phyloP scores from a whole-genome alignment of 2,797 vertebrate species.

The Hoplostethus mediterraneus region DNA sequence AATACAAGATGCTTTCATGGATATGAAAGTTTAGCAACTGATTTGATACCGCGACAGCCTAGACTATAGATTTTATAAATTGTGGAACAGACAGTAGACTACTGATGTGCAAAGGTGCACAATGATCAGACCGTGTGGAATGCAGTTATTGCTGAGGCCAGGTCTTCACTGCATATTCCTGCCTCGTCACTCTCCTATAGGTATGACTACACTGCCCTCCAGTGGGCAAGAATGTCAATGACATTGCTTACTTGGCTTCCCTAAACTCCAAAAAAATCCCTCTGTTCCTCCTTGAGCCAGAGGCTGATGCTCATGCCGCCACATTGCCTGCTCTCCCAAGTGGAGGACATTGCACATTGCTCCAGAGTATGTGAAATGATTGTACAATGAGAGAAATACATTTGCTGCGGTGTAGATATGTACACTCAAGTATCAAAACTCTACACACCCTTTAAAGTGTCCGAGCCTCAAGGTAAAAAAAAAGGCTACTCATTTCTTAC shows the following conservation, averaged over 20 bases:
- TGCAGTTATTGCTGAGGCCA: not conserved
- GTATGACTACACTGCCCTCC: conserved; percentile 47
- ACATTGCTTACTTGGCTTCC: not conserved
- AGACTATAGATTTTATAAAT: not conserved
- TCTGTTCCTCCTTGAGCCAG: not conserved
- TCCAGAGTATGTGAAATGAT: no score
- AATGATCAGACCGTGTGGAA: not conserved
- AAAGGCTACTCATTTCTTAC: no score
- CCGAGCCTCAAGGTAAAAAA: no score
- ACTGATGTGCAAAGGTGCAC: not conserved
- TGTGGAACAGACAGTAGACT: not conserved
- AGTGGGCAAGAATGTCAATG: conserved; percentile 15
- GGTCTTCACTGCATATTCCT: not conserved
- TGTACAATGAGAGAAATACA: no score
- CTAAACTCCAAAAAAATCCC: not conserved
- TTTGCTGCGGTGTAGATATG: no score
- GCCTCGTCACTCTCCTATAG: not conserved
- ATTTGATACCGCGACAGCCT: not conserved
- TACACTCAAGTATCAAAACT: no score
- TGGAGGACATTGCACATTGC: no score
- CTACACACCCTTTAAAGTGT: no score
- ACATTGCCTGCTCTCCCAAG: no score
- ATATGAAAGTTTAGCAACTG: not conserved
- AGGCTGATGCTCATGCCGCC: no score
- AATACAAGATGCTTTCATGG: not conserved